Evolutionary conservation across 2,888 invertebrate species (phyloP).

Genomic region (Lordiphosa andalusiaca): DNA sequence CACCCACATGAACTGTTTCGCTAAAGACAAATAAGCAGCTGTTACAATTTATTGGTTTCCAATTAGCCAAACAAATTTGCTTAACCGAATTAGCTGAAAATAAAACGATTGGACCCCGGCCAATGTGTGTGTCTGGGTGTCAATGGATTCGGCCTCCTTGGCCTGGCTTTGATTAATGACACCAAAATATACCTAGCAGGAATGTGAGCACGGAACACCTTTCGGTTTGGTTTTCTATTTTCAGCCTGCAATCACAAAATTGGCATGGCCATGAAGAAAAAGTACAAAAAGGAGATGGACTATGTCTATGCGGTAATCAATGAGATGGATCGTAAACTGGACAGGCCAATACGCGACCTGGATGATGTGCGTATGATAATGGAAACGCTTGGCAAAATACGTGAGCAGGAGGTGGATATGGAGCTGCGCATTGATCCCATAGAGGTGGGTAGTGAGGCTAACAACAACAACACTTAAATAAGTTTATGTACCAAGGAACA

Average conservation of each 20-base stretch:
- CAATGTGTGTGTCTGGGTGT: constrained; percentile 34
- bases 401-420: constrained; percentile 97
- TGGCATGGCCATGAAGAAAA: constrained; percentile 92
- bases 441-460: constrained; percentile 82
- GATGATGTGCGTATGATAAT: constrained; percentile 96
- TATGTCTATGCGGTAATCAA: constrained; percentile 94
- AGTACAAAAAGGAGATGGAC: constrained; percentile 95
- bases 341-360: constrained; percentile 92
- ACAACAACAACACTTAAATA: too few species aligned
- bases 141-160: constrained; percentile 48
- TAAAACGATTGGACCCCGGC: constrained; percentile 30
- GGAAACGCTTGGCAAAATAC: constrained; percentile 94
- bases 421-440: constrained; percentile 96
- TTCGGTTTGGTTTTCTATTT: constrained; percentile 42
- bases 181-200: constrained; percentile 28
- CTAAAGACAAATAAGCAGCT: constrained; percentile 41
- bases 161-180: constrained; percentile 64
- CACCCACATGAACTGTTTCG: constrained; percentile 15
- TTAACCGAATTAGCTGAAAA: constrained; percentile 58
- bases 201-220: constrained; percentile 27
- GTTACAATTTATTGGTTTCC: constrained; percentile 68
- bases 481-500: too few species aligned
- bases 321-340: constrained; percentile 94
- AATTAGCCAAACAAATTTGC: constrained; percentile 70
- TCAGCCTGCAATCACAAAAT: constrained; percentile 88